Conservation (phyloP, 2,113 vertebrate species). For the Atractosteus spatula region DNA sequence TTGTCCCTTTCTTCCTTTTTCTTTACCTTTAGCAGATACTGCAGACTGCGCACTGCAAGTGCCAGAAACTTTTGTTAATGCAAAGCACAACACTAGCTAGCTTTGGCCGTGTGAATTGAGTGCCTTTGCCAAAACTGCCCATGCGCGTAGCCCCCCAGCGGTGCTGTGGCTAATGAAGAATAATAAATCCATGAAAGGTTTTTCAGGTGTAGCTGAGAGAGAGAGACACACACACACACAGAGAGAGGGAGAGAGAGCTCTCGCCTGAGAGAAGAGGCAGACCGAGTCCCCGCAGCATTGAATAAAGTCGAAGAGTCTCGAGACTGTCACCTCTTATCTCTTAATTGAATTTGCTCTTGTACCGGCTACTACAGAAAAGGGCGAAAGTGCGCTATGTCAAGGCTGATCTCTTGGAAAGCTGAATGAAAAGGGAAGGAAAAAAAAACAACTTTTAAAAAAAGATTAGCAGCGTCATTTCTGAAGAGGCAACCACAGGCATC, state of each 20-base stretch:
- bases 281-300: slow-evolving; percentile 72
- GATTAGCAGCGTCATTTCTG: slow-evolving; percentile 32
- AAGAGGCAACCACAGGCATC: slow-evolving; percentile 44
- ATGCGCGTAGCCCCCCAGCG: slow-evolving; percentile 67
- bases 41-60: slow-evolving; percentile 9
- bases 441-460: slow-evolving; percentile 32
- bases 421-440: slow-evolving; percentile 24
- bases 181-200: slow-evolving; percentile 73
- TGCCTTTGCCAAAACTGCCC: slow-evolving; percentile 65
- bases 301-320: slow-evolving; percentile 47
- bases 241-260: slow-evolving; percentile 53
- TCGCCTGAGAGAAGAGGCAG: slow-evolving; percentile 62
- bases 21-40: not conserved
- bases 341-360: slow-evolving; percentile 51
- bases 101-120: slow-evolving; percentile 58
- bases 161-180: slow-evolving; percentile 73
- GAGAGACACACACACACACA: slow-evolving; percentile 53
- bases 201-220: slow-evolving; percentile 60
- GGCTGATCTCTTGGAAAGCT: slow-evolving; percentile 28
- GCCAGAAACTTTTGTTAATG: slow-evolving; percentile 27
- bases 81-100: slow-evolving; percentile 39
- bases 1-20: not conserved
- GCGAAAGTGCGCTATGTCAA: slow-evolving; percentile 36
- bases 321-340: slow-evolving; percentile 57
- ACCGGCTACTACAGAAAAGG: slow-evolving; percentile 50